Evolutionary conservation across 2,888 invertebrate species (phyloP).

Genomic region (Digitonthophagus gazella): DNA sequence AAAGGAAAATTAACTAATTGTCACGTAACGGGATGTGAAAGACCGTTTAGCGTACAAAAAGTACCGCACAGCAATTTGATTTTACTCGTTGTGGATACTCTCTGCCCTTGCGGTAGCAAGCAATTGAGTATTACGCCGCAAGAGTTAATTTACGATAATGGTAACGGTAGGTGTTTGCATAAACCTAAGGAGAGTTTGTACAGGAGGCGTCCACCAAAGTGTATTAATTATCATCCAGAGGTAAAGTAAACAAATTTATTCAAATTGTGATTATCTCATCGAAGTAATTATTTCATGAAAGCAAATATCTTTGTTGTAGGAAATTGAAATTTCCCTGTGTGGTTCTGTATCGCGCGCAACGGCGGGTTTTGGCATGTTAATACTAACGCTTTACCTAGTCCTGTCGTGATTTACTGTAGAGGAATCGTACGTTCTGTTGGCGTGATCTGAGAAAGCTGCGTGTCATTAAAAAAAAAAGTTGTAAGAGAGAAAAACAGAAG

Average conservation of each 20-base stretch:
- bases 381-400: slow-evolving; percentile 33
- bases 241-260: too few species aligned
- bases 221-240: slow-evolving; percentile 88
- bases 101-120: slow-evolving; percentile 86
- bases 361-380: slow-evolving; percentile 30
- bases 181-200: slow-evolving; percentile 65
- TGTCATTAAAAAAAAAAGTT: background rate
- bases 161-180: slow-evolving; percentile 57
- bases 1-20: slow-evolving; percentile 89
- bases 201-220: slow-evolving; percentile 72
- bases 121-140: slow-evolving; percentile 78
- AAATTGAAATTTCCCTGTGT: slow-evolving; percentile 66
- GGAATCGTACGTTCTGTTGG: slow-evolving; percentile 31
- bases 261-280: background rate
- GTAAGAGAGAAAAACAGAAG: slow-evolving; percentile 16
- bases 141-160: slow-evolving; percentile 60
- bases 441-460: slow-evolving; percentile 37
- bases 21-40: slow-evolving; percentile 83
- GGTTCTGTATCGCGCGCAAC: slow-evolving; percentile 51
- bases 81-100: slow-evolving; percentile 81
- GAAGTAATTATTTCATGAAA: background rate
- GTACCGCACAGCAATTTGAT: slow-evolving; percentile 88
- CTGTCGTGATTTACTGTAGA: slow-evolving; percentile 35
- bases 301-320: slow-evolving; percentile 50
- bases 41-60: slow-evolving; percentile 90